phyloP scores from a whole-genome alignment of 2,888 invertebrate genomes.

The Cetonia aurata region DNA sequence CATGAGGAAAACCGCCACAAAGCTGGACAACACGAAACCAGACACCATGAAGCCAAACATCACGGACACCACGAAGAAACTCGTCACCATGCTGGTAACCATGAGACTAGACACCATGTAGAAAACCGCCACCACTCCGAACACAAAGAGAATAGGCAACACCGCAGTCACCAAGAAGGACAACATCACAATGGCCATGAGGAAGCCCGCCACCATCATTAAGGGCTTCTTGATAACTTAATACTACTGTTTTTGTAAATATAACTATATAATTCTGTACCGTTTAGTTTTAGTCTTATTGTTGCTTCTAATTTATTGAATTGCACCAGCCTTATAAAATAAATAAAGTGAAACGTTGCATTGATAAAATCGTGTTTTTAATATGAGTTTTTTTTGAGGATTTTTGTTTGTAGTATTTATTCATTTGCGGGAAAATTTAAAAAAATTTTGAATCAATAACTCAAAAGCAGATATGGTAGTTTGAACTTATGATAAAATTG shows the following conservation, averaged over 20 bases:
- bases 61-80: conserved; percentile 1
- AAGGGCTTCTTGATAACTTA: background rate
- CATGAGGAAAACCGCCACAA: background rate
- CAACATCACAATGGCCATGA: background rate
- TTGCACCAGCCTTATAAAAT: background rate
- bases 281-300: background rate
- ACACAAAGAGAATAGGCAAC: too few species aligned
- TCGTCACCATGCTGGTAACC: conserved; percentile 7
- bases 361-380: background rate
- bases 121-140: too few species aligned
- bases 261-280: background rate
- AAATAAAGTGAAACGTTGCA: conserved; percentile 1
- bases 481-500: too few species aligned
- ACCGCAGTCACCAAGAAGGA: background rate
- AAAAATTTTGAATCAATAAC: too few species aligned
- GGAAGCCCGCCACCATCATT: background rate
- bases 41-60: background rate
- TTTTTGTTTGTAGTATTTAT: background rate
- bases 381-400: background rate
- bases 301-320: conserved; percentile 13
- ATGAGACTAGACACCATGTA: background rate
- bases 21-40: background rate
- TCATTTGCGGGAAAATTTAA: too few species aligned
- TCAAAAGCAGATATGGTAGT: too few species aligned
- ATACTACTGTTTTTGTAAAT: conserved; percentile 4